Evolutionary conservation across 2,797 vertebrate genomes (phyloP).

Genomic region (Pampus argenteus): DNA sequence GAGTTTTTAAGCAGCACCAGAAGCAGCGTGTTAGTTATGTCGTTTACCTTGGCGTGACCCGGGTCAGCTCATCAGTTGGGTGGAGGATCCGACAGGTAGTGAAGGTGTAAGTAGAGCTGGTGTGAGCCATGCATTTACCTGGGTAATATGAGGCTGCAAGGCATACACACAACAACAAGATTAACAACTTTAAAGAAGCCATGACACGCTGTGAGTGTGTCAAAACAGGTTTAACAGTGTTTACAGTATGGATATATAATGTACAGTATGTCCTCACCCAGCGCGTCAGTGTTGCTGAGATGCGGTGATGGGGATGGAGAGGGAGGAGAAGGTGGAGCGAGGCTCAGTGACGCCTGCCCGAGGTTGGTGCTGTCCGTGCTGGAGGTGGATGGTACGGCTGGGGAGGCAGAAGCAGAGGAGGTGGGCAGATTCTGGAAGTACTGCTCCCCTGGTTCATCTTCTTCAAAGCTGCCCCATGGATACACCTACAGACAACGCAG

Average conservation of each 20-base stretch:
- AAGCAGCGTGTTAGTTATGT: not conserved
- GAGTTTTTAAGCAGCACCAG: not conserved
- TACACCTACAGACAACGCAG: slow-evolving; percentile 85
- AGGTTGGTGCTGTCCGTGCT: slow-evolving; percentile 82
- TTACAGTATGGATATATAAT: slow-evolving; percentile 44
- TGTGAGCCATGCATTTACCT: slow-evolving; percentile 98
- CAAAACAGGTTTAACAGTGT: not conserved
- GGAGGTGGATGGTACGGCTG: slow-evolving; percentile 85
- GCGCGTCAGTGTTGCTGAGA: slow-evolving; percentile 91
- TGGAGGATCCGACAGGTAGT: slow-evolving; percentile 98
- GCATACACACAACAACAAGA: not conserved
- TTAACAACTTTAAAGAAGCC: not conserved
- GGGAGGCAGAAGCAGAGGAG: slow-evolving; percentile 88
- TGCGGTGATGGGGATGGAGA: slow-evolving; percentile 80
- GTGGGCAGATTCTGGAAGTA: slow-evolving; percentile 95
- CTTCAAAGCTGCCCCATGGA: slow-evolving; percentile 94
- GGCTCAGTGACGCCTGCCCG: slow-evolving; percentile 82
- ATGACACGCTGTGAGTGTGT: slow-evolving; percentile 51
- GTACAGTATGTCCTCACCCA: slow-evolving; percentile 89
- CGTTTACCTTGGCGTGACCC: slow-evolving; percentile 95
- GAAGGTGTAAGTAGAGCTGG: slow-evolving; percentile 98
- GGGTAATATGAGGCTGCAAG: slow-evolving; percentile 90
- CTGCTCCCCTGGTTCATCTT: slow-evolving; percentile 96
- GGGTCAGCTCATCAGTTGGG: slow-evolving; percentile 95
- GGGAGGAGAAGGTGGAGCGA: slow-evolving; percentile 74